Percentiles rank a stretch among this genome's conserved stretches.
Evolutionary conservation across 2,888 invertebrate species (phyloP).

Genomic region (Cosmia pyralina): DNA sequence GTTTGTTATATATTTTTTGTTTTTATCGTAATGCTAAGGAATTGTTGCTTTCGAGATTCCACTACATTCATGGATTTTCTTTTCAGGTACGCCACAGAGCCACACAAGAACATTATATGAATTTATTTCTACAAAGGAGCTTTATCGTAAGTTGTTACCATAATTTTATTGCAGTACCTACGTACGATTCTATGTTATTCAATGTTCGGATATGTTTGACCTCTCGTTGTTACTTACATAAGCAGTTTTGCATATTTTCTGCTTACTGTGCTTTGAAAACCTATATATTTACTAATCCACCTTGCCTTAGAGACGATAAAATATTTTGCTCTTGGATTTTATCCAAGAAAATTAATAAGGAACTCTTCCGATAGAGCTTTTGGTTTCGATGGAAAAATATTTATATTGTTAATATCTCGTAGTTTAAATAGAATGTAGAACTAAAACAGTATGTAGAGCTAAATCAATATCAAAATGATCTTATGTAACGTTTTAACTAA

Average conservation of each 20-base stretch:
- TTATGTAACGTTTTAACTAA: too few relatives aligned
- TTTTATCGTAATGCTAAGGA: constrained; percentile 64
- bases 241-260: background rate
- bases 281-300: background rate
- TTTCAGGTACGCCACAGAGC: constrained; percentile 66
- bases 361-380: constrained; percentile 7
- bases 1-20: constrained; percentile 69
- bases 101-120: constrained; percentile 23
- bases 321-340: constrained; percentile 17
- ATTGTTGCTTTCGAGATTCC: constrained; percentile 50
- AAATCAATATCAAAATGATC: background rate
- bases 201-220: constrained; percentile 24
- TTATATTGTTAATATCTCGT: background rate
- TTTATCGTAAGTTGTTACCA: constrained; percentile 48
- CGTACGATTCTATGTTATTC: constrained; percentile 13
- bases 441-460: too few relatives aligned
- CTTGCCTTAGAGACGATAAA: background rate
- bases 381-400: constrained; percentile 1
- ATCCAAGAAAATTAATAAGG: constrained; percentile 4
- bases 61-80: constrained; percentile 58
- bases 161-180: constrained; percentile 31
- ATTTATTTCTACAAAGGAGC: constrained; percentile 29
- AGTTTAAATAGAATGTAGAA: too few relatives aligned
- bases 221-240: constrained; percentile 4
- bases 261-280: background rate